phyloP scores from a whole-genome alignment of 2,797 vertebrate genomes.

The Acanthiza pusilla region DNA sequence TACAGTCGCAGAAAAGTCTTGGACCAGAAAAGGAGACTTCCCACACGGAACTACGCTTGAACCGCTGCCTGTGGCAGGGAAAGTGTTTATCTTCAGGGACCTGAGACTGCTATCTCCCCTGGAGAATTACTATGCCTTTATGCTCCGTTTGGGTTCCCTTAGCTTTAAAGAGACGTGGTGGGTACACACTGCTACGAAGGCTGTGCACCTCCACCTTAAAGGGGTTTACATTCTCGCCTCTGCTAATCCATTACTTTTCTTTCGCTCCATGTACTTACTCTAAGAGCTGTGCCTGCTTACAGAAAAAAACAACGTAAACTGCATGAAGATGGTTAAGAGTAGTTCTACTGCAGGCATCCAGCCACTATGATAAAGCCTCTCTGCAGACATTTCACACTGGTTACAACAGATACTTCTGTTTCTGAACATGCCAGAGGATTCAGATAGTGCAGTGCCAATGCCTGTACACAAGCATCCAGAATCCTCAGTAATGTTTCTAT shows the following conservation, averaged over 20 bases:
- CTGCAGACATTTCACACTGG: background rate
- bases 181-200: fast-evolving
- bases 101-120: background rate
- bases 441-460: background rate
- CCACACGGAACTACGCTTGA: background rate
- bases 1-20: background rate
- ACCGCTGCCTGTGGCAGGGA: background rate
- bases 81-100: background rate
- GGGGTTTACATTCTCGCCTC: background rate
- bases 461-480: background rate
- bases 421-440: background rate
- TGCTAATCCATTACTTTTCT: background rate
- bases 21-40: background rate
- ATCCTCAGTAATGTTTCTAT: background rate
- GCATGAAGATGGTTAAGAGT: background rate
- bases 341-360: background rate
- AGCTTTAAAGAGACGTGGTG: fast-evolving
- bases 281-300: background rate
- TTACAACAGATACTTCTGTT: background rate
- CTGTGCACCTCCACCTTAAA: background rate
- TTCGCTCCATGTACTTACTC: background rate
- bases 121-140: background rate
- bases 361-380: background rate
- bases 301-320: background rate
- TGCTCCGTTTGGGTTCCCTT: background rate